Base-by-base conservation (phyloP, 2,888 invertebrate genomes). In the Icerya purchasi region DNA sequence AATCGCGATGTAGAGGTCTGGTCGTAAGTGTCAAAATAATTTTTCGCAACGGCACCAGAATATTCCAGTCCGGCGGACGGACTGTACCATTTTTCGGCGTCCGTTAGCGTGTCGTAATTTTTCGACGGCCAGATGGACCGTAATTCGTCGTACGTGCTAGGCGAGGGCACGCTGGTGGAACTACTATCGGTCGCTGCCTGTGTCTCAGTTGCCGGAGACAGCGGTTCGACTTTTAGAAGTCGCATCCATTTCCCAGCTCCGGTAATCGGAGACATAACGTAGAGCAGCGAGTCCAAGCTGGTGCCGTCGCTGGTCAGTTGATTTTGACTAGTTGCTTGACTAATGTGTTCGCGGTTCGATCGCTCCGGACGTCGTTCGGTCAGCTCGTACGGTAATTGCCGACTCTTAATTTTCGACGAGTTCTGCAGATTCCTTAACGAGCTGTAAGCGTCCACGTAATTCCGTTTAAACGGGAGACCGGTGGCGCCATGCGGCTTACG, bases 221-320 rank as follows among this genome's bases (percentile, higher is more conserved):
- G 36, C 5, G 5, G 36, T 36, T 63, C 60, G 1, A 63, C 61
- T 61, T 62, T 63, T n/a, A 63, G 22, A 1, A 62, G 55, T 53
- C 61, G 59, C 63, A 63, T 63, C 63, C 63, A 63, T 54, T 63
- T 62, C 1, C 63, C 63, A 10, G 23, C 24, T 14, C 63, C 63
- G 14, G 58, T 62, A 10, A 61, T 55, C 14, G 63, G 63, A 54
- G 57, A 56, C 20, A 62, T 62, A 19, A 63, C 63, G 23, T 63
- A 63, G 8, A 63, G 54, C 20, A 63, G 49, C 24, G 63, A 63
- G 53, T 58, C 61, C n/a, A 59, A 57, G 54, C 57, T 54, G 3
- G 61, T 24, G 20, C 51, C 23, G 18, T 58, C 5, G 14, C 5
- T 3, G 52, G 1, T 3, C n/a, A 20, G 50, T 53, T 19, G 1